Conservation (phyloP, 1,140 invertebrate species). For the Homalodisca vitripennis region DNA sequence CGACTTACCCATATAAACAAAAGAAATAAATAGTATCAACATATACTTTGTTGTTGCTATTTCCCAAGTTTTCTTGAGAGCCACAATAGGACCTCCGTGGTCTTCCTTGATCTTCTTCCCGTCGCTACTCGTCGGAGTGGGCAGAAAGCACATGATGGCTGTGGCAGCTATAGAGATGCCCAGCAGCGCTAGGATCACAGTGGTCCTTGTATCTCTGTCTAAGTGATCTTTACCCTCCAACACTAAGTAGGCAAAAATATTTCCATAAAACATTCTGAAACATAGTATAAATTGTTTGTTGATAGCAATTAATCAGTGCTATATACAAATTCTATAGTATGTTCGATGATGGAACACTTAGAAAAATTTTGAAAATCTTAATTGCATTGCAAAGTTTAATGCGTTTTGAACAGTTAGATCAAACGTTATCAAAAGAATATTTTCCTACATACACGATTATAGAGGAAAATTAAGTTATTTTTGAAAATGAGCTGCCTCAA, state of each 20-base stretch:
- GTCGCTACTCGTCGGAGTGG: neutral
- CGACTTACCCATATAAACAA: slow-evolving; percentile 15
- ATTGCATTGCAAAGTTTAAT: no score
- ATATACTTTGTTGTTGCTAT: neutral
- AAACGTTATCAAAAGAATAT: no score
- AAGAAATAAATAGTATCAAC: neutral
- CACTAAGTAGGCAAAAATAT: neutral
- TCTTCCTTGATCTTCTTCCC: neutral
- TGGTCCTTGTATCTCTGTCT: neutral
- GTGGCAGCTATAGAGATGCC: neutral
- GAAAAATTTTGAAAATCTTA: no score
- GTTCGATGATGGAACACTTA: no score
- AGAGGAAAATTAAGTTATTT: no score
- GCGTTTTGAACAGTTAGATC: no score
- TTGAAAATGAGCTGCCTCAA: no score
- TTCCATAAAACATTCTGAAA: slow-evolving; percentile 13
- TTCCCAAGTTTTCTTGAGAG: slow-evolving; percentile 4
- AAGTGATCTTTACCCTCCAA: slow-evolving; percentile 6
- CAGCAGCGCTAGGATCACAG: neutral
- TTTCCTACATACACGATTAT: no score
- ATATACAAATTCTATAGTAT: no score
- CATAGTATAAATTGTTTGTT: neutral
- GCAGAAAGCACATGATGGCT: neutral
- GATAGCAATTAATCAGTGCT: no score
- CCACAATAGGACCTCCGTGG: neutral